Base-by-base conservation (phyloP, 2,113 vertebrate genomes). In the Ornithorhynchus anatinus region DNA sequence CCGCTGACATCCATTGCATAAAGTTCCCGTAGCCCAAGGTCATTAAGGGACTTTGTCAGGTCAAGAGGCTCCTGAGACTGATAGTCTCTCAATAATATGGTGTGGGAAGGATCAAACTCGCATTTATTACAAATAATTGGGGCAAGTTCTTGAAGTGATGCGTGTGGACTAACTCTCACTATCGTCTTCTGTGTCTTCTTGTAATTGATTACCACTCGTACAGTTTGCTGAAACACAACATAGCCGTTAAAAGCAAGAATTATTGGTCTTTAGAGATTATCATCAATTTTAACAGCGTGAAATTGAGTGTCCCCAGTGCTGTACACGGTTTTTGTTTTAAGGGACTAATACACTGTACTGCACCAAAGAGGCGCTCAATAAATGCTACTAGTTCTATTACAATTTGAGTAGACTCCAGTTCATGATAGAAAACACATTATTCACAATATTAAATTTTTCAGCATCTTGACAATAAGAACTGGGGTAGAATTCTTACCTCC, bases 161-260 rank as follows among this genome's bases (percentile, higher is more conserved):
- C 83, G 38, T 93, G 92, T 4, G 98, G 97, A 78, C 89, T 98
- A 65, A 99, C 96, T 88, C 98, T 90, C 56, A 98, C 89, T 50
- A 99, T 93, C 0, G 98, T 95, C 89, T 99, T 99, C 93, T 99
- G 98, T 3, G 95, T 96, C 90, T 92, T 96, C 86, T 89, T 98
- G 90, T 96, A 98, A 89, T 99, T 98, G 87, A 99, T 95, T 62
- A 99, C 95, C 77, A 98, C 94, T 47, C 98, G 95, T 25, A 99
- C 95, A 3, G 96, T 99, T 91, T 96, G 96, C 98, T 99, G 85
- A 66, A 92, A 82, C 8, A 75, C 72, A 29, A 37, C 47, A 85
- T 50, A 29, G 10, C 72, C 42, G 66, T 69, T 40, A 70, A n/a
- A 63, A 75, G 15, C 6, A 32, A 66, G 2, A 64, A 17, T 60